Conservation (phyloP, 2,113 vertebrate genomes). For the Ancistrus triradiatus region DNA sequence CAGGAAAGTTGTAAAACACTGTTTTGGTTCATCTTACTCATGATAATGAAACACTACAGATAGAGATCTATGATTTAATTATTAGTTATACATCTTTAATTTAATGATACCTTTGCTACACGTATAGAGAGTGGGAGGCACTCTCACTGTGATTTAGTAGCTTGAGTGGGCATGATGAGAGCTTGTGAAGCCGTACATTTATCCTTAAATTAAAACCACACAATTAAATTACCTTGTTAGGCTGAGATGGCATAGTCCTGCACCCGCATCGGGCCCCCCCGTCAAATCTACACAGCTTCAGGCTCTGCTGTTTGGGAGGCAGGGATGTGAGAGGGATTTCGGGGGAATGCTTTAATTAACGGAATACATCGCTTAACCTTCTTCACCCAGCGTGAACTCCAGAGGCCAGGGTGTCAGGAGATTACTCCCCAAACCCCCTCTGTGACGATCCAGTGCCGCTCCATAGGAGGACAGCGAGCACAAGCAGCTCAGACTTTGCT, state of each 20-base stretch:
- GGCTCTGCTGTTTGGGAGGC: constrained; percentile 42
- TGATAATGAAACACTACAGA: no score
- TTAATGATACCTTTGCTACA: no score
- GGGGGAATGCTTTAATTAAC: constrained; percentile 60
- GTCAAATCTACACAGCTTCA: constrained; percentile 41
- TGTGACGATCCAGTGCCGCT: constrained; percentile 1
- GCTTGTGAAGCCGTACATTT: constrained; percentile 47
- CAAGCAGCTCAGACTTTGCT: constrained; percentile 2
- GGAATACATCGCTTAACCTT: constrained; percentile 35
- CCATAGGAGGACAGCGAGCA: constrained; percentile 10
- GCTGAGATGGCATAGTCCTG: constrained; percentile 33
- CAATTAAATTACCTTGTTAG: constrained; percentile 52
- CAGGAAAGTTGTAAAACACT: no score
- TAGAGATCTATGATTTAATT: no score
- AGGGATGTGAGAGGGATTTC: constrained; percentile 48
- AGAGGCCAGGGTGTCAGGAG: constrained; percentile 7
- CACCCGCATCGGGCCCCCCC: constrained; percentile 30
- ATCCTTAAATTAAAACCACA: constrained; percentile 43
- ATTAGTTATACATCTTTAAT: no score
- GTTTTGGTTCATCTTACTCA: no score
- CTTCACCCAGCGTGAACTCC: constrained; percentile 27
- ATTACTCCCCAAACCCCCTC: constrained; percentile 12
- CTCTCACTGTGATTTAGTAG: constrained; percentile 15
- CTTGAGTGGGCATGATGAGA: constrained; percentile 41
- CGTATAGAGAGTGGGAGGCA: constrained; percentile 26